Conservation (phyloP, 1,140 invertebrate species). For the Temnothorax longispinosus region DNA sequence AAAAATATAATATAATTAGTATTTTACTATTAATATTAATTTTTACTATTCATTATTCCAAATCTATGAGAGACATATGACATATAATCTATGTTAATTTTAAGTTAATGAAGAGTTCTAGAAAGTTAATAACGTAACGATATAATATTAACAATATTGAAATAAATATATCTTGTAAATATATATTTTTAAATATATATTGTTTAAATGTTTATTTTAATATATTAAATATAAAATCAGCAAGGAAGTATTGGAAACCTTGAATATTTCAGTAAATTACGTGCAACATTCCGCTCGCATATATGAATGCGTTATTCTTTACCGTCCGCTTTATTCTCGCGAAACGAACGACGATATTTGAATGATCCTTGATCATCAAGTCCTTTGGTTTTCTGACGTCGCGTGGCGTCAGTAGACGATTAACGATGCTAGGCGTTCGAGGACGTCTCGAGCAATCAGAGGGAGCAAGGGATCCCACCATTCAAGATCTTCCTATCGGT, state of each 20-base stretch:
- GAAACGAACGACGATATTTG: neutral
- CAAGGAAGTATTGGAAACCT: neutral
- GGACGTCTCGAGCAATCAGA: conserved; percentile 75
- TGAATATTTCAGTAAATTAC: neutral
- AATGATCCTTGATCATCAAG: conserved; percentile 33
- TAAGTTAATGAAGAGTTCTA: neutral
- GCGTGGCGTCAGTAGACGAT: conserved; percentile 55
- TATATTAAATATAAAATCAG: neutral
- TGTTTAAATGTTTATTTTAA: neutral
- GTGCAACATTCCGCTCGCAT: neutral
- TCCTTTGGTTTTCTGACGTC: conserved; percentile 45
- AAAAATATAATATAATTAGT: neutral
- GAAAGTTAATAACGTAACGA: neutral
- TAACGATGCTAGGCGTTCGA: conserved; percentile 75
- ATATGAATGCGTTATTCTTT: neutral
- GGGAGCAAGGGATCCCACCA: conserved; percentile 54
- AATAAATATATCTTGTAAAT: neutral
- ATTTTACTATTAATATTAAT: conserved; percentile 11
- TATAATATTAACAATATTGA: neutral
- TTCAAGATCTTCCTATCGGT: conserved; percentile 58
- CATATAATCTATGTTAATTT: neutral
- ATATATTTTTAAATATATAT: neutral
- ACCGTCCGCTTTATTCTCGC: neutral
- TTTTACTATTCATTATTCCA: neutral
- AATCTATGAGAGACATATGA: neutral